Evolutionary conservation across 2,888 invertebrate species (phyloP).

Genomic region (Apotomis capreana): DNA sequence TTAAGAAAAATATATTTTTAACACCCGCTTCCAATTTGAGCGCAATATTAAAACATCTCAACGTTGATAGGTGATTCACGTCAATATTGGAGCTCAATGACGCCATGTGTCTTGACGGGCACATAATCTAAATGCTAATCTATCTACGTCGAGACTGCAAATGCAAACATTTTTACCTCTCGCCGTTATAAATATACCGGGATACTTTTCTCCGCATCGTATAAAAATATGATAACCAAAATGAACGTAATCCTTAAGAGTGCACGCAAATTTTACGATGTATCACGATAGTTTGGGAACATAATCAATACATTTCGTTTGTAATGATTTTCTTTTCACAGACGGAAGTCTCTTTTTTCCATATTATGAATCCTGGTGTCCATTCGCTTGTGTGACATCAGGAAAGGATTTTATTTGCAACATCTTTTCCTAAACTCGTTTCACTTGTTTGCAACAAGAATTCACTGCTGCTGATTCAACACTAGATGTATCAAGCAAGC

Average conservation of each 20-base stretch:
- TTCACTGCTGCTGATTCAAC: constrained; percentile 19
- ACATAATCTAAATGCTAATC: constrained; percentile 80
- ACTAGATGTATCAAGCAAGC: constrained; percentile 40
- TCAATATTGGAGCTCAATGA: constrained; percentile 38
- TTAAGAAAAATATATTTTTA: not conserved
- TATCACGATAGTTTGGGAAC: not conserved
- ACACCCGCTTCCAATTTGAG: constrained; percentile 11
- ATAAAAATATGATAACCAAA: not conserved
- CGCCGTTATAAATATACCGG: constrained; percentile 23
- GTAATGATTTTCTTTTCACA: not conserved
- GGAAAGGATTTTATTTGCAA: not conserved
- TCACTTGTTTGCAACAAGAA: not conserved
- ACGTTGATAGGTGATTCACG: constrained; percentile 9
- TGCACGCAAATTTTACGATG: not conserved
- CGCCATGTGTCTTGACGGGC: constrained; percentile 60
- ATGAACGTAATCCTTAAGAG: constrained; percentile 5
- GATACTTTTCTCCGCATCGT: constrained; percentile 3
- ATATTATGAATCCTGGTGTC: not conserved
- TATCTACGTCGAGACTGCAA: constrained; percentile 60
- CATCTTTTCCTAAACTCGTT: not conserved
- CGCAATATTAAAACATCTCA: constrained; percentile 16
- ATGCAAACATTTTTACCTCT: constrained; percentile 45
- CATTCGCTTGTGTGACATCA: not conserved
- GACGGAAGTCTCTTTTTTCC: too few species aligned
- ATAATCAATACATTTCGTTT: not conserved